Percentiles rank a stretch among this genome's conserved stretches.
These are phyloP conservation scores for Norana najaformis DNA, from an alignment of 2,888 invertebrate species.

Conservation along the genomic window DNA sequence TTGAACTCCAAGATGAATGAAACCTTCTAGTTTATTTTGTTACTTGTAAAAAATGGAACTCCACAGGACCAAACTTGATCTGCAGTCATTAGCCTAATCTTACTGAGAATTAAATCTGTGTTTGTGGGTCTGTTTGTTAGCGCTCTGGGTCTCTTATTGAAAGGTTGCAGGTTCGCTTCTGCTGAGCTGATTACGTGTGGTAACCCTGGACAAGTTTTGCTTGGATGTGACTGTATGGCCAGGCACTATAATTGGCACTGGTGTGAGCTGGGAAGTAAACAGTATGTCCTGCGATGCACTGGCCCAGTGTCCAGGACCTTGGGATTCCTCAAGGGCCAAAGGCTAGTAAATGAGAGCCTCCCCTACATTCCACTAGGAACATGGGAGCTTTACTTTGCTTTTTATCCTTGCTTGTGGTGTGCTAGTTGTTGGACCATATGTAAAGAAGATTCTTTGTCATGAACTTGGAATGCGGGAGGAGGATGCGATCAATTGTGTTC, in stretches of 20 bases:
- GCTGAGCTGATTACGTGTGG: too few relatives aligned
- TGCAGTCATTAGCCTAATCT: not conserved
- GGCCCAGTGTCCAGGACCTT: not conserved
- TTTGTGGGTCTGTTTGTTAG: not conserved
- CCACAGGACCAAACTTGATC: too few relatives aligned
- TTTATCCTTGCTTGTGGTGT: constrained; percentile 39
- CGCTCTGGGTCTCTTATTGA: too few relatives aligned
- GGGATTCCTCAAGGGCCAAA: not conserved
- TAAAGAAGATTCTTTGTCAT: constrained; percentile 81
- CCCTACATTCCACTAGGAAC: not conserved
- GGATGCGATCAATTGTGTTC: constrained; percentile 77
- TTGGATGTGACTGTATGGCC: not conserved
- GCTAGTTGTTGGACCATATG: constrained; percentile 93
- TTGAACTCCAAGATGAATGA: too few relatives aligned
- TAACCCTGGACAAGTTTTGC: too few relatives aligned
- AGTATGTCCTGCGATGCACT: too few relatives aligned
- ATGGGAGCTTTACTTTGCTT: not conserved
- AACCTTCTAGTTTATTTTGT: too few relatives aligned
- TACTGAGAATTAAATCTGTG: not conserved
- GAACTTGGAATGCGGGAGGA: constrained; percentile 78
- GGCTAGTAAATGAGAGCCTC: not conserved
- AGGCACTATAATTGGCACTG: not conserved
- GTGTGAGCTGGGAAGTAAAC: not conserved
- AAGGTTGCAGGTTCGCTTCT: too few relatives aligned
- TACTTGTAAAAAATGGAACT: too few relatives aligned